phyloP scores from a whole-genome alignment of 2,797 vertebrate species.

The Gastrophryne carolinensis region DNA sequence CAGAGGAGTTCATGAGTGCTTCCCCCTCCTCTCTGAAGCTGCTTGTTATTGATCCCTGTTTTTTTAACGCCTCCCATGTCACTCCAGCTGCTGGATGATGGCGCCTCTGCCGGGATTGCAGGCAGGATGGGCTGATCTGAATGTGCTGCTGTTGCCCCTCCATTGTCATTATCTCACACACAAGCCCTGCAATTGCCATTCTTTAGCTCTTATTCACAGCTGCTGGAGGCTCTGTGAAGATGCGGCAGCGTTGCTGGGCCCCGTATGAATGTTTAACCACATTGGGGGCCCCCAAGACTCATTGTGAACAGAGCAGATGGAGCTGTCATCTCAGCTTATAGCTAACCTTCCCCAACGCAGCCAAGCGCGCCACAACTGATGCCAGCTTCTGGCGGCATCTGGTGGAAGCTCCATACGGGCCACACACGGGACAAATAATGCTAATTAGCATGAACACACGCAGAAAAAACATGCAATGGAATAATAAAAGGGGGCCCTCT shows the following conservation, averaged over 20 bases:
- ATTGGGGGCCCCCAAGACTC: conserved; percentile 37
- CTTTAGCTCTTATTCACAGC: not conserved
- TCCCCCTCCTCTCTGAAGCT: not conserved
- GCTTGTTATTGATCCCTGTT: conserved; percentile 11
- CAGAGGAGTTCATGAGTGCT: not conserved
- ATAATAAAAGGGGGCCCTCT: not conserved
- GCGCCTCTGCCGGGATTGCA: conserved; percentile 1
- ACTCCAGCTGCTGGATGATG: not conserved
- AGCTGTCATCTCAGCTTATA: conserved; percentile 49
- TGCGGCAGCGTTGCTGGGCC: not conserved
- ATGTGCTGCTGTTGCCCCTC: not conserved
- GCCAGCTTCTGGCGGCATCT: conserved; percentile 51
- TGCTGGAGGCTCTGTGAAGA: not conserved
- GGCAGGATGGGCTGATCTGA: not conserved
- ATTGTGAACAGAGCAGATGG: conserved; percentile 49
- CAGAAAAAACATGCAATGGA: not conserved
- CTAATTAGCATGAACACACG: conserved; percentile 51
- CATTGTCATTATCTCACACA: not conserved
- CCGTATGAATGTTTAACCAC: conserved; percentile 32
- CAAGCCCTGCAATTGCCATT: not conserved
- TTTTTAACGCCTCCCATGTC: not conserved
- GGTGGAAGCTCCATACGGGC: conserved; percentile 29
- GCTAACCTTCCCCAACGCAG: conserved; percentile 50
- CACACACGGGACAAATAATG: not conserved
- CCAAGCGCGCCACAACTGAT: conserved; percentile 38